A percentile compares a stretch with the other conserved stretches of the same genome.
These are phyloP conservation scores for Antigone vipio DNA, from an alignment of 2,113 vertebrate genomes.

Conservation along the genomic window DNA sequence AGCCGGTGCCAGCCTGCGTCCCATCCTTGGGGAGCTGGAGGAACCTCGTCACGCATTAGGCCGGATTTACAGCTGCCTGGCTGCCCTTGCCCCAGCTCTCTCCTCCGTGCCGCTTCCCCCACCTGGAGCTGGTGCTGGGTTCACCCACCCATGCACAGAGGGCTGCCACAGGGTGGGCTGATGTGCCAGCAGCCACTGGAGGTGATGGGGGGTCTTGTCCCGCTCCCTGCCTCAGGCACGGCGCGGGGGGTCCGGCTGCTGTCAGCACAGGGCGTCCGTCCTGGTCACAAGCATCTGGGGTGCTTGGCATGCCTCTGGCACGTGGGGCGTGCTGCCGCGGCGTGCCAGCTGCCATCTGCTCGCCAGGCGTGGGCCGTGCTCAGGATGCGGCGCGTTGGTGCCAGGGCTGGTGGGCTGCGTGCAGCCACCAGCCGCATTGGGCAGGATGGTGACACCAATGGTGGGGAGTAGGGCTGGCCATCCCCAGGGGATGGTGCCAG, in stretches of 20 bases:
- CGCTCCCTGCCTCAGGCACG: background rate
- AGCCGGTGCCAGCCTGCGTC: background rate
- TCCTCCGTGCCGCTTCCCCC: accelerated
- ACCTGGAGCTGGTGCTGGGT: background rate
- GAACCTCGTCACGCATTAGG: accelerated
- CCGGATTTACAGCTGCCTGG: background rate
- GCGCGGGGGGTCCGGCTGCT: accelerated
- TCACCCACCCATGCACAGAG: accelerated
- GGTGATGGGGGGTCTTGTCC: background rate
- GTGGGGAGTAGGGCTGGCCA: background rate
- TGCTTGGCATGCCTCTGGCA: background rate
- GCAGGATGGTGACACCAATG: background rate
- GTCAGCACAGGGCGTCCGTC: accelerated
- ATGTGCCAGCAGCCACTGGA: background rate
- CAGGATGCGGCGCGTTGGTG: accelerated
- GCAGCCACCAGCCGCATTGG: accelerated
- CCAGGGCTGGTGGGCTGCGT: background rate
- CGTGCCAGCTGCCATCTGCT: background rate
- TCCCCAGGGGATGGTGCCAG: background rate
- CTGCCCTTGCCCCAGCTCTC: accelerated
- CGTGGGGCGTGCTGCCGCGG: accelerated
- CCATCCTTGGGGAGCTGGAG: background rate
- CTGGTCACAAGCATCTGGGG: accelerated
- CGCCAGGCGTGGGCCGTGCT: background rate
- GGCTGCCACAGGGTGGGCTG: background rate